phyloP scores from a whole-genome alignment of 2,888 invertebrate species.

The Schizaphis graminum region DNA sequence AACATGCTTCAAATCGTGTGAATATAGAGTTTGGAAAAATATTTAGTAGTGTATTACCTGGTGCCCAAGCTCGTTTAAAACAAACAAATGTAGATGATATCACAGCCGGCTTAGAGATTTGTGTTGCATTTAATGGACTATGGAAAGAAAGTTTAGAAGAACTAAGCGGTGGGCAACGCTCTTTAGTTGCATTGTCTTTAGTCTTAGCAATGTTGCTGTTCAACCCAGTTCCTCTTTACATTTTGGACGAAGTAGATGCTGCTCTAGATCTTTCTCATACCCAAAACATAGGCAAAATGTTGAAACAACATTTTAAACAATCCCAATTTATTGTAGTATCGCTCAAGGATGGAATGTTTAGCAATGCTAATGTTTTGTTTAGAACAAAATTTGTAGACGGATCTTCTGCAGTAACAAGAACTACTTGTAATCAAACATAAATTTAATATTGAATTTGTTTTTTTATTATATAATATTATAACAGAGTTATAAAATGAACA shows the following conservation, averaged over 20 bases:
- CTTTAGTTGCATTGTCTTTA: conserved; percentile 94
- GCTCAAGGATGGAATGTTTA: conserved; percentile 99
- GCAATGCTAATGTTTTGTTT: conserved; percentile 97
- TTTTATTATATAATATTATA: background rate
- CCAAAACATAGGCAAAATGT: conserved; percentile 97
- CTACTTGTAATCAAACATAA: conserved; percentile 68
- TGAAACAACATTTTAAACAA: conserved; percentile 88
- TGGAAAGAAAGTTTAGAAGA: conserved; percentile 98
- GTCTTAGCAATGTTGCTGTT: conserved; percentile 96
- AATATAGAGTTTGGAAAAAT: conserved; percentile 95
- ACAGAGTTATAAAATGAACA: background rate
- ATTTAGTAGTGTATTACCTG: conserved; percentile 90
- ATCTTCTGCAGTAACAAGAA: conserved; percentile 87
- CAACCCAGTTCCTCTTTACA: conserved; percentile 98
- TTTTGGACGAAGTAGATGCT: conserved; percentile 98
- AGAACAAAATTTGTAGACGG: conserved; percentile 96
- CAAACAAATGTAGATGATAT: conserved; percentile 82
- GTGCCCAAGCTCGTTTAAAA: conserved; percentile 87
- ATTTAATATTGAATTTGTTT: background rate
- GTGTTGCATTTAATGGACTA: conserved; percentile 88
- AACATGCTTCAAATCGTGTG: conserved; percentile 87
- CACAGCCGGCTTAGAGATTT: conserved; percentile 89
- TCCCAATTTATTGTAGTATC: conserved; percentile 99
- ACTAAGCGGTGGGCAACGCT: conserved; percentile 96
- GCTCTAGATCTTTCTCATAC: conserved; percentile 98